Evolutionary conservation across 2,797 vertebrate genomes (phyloP).

Genomic region (Sylvia borin): DNA sequence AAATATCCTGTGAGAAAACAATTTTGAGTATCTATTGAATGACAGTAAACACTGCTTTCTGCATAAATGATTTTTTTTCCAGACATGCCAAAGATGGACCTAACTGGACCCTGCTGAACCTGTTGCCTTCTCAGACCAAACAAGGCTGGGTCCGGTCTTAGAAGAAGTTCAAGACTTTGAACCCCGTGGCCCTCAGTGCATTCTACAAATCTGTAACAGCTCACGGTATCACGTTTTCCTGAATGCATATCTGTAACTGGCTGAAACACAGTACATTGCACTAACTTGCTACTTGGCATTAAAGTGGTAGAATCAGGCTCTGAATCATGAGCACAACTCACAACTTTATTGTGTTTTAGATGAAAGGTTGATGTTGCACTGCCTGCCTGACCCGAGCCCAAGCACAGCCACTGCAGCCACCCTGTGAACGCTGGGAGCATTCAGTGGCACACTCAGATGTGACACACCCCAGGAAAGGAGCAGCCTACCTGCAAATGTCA

Average conservation of each 20-base stretch:
- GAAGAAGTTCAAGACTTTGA: background rate
- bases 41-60: background rate
- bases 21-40: background rate
- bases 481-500: slow-evolving; percentile 92
- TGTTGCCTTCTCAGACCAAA: background rate
- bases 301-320: background rate
- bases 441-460: rapidly evolving
- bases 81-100: background rate
- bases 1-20: slow-evolving; percentile 37
- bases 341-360: background rate
- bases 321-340: background rate
- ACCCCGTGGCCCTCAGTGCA: background rate
- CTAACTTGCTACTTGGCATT: background rate
- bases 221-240: background rate
- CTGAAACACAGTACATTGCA: background rate
- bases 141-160: background rate
- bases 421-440: background rate
- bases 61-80: background rate
- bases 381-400: background rate
- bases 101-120: background rate
- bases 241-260: background rate
- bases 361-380: background rate
- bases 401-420: background rate
- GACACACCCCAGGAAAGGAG: no score
- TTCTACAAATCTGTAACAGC: background rate